Conservation (phyloP, 2,888 invertebrate genomes). For the Agonum fuliginosum region DNA sequence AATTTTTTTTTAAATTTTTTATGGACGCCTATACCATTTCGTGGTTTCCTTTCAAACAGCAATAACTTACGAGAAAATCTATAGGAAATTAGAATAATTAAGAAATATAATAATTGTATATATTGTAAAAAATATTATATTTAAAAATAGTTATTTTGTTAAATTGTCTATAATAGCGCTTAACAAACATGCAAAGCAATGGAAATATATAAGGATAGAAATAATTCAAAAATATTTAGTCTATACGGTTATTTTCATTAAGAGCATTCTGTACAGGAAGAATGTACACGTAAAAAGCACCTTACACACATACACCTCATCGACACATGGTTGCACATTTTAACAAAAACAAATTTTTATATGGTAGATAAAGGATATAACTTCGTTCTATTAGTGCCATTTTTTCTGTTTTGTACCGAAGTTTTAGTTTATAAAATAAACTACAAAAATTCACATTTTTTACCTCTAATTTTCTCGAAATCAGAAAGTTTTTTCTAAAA, state of each 20-base stretch:
- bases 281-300: no score
- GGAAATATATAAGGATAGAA: constrained; percentile 49
- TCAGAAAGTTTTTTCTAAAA: no score
- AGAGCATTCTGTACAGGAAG: no score
- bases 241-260: not conserved
- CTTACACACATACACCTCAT: no score
- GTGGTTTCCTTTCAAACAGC: constrained; percentile 62
- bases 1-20: constrained; percentile 14
- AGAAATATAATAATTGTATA: constrained; percentile 59
- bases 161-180: constrained; percentile 53
- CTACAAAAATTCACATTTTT: no score
- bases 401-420: no score
- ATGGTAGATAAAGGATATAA: no score
- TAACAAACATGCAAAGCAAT: constrained; percentile 49
- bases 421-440: no score
- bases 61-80: constrained; percentile 63
- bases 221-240: constrained; percentile 43
- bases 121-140: constrained; percentile 60
- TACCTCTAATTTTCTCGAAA: no score
- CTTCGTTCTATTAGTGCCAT: no score
- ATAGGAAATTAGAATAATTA: constrained; percentile 60
- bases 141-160: constrained; percentile 57
- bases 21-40: constrained; percentile 26
- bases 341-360: no score
- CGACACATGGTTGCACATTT: no score